These are phyloP conservation scores for Mormyrops attenuatus DNA, from an alignment of 2,797 vertebrate genomes.

Conservation along the genomic window DNA sequence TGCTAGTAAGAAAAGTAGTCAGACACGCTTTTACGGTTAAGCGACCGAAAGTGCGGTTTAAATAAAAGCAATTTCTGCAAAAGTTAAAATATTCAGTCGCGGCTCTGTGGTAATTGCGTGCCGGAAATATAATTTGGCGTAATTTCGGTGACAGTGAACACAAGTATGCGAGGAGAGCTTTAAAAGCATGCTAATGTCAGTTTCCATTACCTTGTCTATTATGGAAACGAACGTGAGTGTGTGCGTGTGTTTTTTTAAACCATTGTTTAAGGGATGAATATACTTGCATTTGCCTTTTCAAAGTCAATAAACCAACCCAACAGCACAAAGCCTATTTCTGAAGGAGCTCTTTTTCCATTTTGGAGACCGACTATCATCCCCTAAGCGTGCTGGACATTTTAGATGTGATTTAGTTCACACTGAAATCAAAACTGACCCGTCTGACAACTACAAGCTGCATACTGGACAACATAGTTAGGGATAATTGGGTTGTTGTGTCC, in stretches of 20 bases:
- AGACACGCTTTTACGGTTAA: background rate
- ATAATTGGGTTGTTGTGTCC: background rate
- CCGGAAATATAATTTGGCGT: constrained; percentile 14
- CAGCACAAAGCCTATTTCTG: background rate
- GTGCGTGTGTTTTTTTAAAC: background rate
- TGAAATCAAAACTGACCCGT: background rate
- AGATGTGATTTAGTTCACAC: background rate
- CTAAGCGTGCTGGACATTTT: background rate
- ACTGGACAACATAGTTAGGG: background rate
- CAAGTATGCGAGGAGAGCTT: background rate
- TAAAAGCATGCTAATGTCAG: constrained; percentile 1
- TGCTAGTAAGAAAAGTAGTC: background rate
- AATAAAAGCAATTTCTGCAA: constrained; percentile 12
- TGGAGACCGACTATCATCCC: background rate
- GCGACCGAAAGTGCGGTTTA: background rate
- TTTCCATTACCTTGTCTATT: background rate
- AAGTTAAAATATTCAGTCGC: background rate
- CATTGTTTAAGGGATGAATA: background rate
- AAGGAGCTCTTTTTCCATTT: background rate
- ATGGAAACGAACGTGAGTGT: background rate
- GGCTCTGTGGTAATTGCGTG: background rate
- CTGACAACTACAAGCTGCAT: background rate
- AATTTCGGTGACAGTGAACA: background rate
- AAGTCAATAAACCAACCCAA: background rate
- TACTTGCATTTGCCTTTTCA: background rate